Evolutionary conservation across 2,888 invertebrate species (phyloP), one percentile per base, ranked within the genome.

Genomic region (Glaucopsyche alexis): DNA sequence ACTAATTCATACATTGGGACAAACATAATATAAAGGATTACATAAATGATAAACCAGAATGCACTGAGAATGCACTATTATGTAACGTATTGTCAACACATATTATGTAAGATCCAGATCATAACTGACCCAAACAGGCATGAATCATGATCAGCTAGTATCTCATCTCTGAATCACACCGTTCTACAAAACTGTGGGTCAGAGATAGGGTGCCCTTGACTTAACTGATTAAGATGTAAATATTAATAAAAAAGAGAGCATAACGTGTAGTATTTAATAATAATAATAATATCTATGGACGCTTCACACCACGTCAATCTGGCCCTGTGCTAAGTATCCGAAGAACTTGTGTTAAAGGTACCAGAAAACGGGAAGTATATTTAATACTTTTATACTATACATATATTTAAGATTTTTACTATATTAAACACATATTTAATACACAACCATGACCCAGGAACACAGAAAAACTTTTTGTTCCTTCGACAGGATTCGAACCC

Each of bases 1-100:
- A 65, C 65, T 14, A 14, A 65, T 65, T 65, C 65, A 65, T 65
- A 40, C 40, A 65, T 14, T n/a, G 14, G 65, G n/a, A 40, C 40
- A 65, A 65, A 65, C 65, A 65, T 29, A 0, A 29, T 40, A 65
- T 65, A 40, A 65, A 65, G 29, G 65, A 40, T 65, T 65, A 40
- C 38, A 65, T 40, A n/a, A 65, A 40, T 14, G 65, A 64, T 38
- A 64, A 14, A 65, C 3, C 40, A n/a, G 14, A 50, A 50, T 65
- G 65, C n/a, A 40, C 65, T 65, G n/a, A 55, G 40, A 65, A 40
- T 65, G 38, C n/a, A 65, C 29, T 55, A 55, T 55, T 55, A 55
- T 55, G 19, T 55, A 55, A 55, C 19, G 19, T 52, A 52, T 55
- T 55, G 19, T 55, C 19, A 19, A 52, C n/a, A 16, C 29, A 29